Base-by-base conservation (phyloP, 23 tunicate genomes). In the Styela clava region DNA sequence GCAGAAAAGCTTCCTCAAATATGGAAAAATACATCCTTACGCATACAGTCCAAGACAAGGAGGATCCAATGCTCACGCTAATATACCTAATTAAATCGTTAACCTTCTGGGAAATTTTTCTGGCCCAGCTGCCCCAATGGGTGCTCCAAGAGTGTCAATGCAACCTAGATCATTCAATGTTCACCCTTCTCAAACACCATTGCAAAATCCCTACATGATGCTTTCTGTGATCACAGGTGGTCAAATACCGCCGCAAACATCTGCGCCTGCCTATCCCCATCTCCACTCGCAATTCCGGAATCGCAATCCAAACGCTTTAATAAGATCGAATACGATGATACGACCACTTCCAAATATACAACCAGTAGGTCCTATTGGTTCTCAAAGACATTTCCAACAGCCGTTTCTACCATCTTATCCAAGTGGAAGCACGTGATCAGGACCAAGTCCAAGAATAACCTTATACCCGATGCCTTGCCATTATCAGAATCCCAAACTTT, bases 401-500 rank as follows among this genome's bases (percentile, higher is more conserved):
- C 52, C 22, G 1, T 24, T 19, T n/a, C 64, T 0, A 22, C 64
- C 64, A 29, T 26, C 35, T 36, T 71, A 28, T 71, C 35, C 77
- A 2, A 34, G 77, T 28, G 78, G 78, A 12, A 72, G 52, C 22
- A 72, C 16, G 25, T 56, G 44, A 35, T 27, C 81, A 44, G 30
- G 22, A 24, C 64, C 64, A 33, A 52, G n/a, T 24, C n/a, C 27
- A 9, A 5, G 64, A 26, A 27, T 25, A 64, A 25, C 35, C 29
- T 44, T 76, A 21, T 44, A 76, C 78, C 78, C 85, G 29, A n/a
- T 73, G n/a, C 81, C 81, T 0, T 76, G 81, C 44, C 7, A 76
- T 52, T 29, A 27, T 76, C 1, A 76, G 81, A 44, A 76, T 76
- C 19, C 81, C 81, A 22, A 76, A 76, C 37, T 76, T 76, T 76